A percentile compares a stretch with the other conserved stretches of the same genome.
These are phyloP conservation scores for Eciton burchellii DNA, from an alignment of 1,140 invertebrate genomes.

Conservation along the genomic window DNA sequence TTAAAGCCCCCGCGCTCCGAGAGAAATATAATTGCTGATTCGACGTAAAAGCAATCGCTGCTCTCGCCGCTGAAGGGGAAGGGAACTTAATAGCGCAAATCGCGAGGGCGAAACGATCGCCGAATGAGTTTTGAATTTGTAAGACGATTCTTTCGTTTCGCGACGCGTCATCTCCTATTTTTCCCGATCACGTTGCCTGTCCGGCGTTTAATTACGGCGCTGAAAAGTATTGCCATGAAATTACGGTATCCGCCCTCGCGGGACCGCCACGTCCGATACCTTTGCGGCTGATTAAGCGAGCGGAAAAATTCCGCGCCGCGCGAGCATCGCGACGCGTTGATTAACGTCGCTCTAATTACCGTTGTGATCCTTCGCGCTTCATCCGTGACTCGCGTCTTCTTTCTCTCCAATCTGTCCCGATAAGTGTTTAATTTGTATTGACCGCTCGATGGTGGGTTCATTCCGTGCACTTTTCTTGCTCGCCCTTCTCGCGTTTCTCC, in stretches of 20 bases:
- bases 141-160: not conserved
- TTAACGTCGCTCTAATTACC: not conserved
- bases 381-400: not conserved
- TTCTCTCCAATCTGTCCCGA: no score
- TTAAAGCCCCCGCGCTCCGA: not conserved
- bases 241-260: conserved; percentile 9
- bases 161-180: not conserved
- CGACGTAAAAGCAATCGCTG: conserved; percentile 8
- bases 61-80: not conserved
- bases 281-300: conserved; percentile 10
- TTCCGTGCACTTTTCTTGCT: not conserved
- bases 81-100: not conserved
- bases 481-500: not conserved
- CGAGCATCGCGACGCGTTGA: not conserved
- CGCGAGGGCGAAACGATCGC: not conserved
- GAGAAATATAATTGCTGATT: conserved; percentile 40
- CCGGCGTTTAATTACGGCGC: conserved; percentile 15
- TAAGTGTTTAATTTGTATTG: no score
- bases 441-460: not conserved
- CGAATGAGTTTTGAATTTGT: conserved; percentile 14
- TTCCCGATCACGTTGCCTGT: not conserved
- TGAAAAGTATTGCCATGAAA: not conserved
- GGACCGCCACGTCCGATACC: not conserved
- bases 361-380: not conserved
- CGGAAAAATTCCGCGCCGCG: conserved; percentile 5